phyloP scores from a whole-genome alignment of 1,140 invertebrate species.

The Pinna nobilis region DNA sequence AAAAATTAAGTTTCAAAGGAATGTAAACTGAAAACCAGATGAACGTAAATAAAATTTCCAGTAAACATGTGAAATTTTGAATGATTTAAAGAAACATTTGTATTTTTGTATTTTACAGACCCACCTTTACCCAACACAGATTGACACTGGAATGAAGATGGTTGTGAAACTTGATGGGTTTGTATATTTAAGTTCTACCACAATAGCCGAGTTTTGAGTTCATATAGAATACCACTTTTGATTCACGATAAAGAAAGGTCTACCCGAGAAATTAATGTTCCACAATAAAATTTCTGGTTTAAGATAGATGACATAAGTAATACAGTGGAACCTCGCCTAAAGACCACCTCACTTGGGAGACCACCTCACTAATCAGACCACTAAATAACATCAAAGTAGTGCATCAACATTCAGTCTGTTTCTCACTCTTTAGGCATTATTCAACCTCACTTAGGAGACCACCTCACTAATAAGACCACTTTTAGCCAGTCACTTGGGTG shows the following conservation, averaged over 20 bases:
- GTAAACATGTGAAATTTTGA: not conserved
- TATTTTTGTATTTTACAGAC: slow-evolving; percentile 44
- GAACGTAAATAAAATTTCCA: not conserved
- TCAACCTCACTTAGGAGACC: no score
- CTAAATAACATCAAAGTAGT: no score
- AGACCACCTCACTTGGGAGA: no score
- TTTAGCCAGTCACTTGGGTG: no score
- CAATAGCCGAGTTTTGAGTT: not conserved
- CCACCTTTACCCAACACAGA: slow-evolving; percentile 46
- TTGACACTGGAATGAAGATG: slow-evolving; percentile 57
- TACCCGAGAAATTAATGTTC: not conserved
- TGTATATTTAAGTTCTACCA: no score
- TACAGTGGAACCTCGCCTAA: no score
- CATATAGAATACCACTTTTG: not conserved
- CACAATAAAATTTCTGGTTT: no score
- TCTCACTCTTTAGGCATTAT: no score
- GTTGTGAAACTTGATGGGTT: slow-evolving; percentile 51
- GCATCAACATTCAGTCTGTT: no score
- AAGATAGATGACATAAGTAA: no score
- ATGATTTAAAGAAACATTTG: not conserved
- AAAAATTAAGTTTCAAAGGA: not conserved
- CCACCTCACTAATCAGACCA: no score
- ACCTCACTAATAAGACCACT: no score
- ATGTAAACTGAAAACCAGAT: not conserved
- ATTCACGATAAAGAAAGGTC: not conserved